Evolutionary conservation across 1,140 invertebrate genomes (phyloP).

Genomic region (Lamellibrachia luymesi): DNA sequence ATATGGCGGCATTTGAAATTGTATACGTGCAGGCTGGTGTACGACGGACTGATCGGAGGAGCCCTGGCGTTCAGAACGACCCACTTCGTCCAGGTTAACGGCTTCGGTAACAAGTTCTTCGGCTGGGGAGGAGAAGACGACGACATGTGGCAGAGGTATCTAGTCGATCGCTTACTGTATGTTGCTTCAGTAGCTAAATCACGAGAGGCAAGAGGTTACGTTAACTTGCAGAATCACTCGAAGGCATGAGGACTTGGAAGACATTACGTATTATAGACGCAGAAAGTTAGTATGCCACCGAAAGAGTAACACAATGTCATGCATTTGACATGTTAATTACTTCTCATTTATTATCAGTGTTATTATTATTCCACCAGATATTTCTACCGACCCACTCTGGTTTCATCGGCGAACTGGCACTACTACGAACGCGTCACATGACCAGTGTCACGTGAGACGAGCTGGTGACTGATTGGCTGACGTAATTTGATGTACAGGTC

Average conservation of each 20-base stretch:
- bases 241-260: background rate
- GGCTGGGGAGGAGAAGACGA: conserved; percentile 76
- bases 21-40: conserved; percentile 1
- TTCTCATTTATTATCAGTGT: too few relatives aligned
- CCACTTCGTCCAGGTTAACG: conserved; percentile 29
- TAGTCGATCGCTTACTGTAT: background rate
- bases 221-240: background rate
- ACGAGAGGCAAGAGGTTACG: too few relatives aligned
- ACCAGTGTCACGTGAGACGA: too few relatives aligned
- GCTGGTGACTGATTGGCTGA: too few relatives aligned
- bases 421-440: too few relatives aligned
- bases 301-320: background rate
- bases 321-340: too few relatives aligned
- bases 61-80: conserved; percentile 20
- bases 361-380: too few relatives aligned
- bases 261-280: too few relatives aligned
- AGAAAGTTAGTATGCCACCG: too few relatives aligned
- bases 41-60: conserved; percentile 24
- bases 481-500: too few relatives aligned
- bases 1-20: background rate
- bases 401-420: too few relatives aligned
- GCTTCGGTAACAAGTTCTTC: conserved; percentile 29
- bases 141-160: conserved; percentile 64
- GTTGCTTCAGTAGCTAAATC: background rate
- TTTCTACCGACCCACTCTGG: too few relatives aligned